phyloP scores from a whole-genome alignment of 2,113 vertebrate species.

The Erythrocercus mccallii region DNA sequence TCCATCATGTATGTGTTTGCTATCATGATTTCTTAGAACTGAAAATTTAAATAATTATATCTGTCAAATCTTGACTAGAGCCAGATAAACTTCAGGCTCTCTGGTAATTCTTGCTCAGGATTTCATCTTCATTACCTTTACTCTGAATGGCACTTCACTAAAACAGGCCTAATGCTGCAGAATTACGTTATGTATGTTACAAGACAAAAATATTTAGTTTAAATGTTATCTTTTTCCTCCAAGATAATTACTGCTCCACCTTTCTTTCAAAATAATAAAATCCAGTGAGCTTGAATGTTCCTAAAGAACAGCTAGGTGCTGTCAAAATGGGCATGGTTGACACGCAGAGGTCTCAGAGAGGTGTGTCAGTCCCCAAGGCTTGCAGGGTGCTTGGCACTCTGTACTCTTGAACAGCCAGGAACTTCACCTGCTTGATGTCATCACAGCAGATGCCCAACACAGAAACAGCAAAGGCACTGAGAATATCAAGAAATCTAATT shows the following conservation, averaged over 20 bases:
- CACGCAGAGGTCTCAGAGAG: not conserved
- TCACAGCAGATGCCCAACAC: not conserved
- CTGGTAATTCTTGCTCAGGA: not conserved
- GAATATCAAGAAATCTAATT: not conserved
- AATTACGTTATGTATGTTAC: not conserved
- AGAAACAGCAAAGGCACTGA: not conserved
- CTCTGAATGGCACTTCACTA: not conserved
- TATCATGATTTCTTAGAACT: not conserved
- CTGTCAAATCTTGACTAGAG: not conserved
- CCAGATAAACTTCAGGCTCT: not conserved
- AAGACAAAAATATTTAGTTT: not conserved
- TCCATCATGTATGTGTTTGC: not conserved
- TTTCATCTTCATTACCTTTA: not conserved
- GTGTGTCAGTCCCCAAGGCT: not conserved
- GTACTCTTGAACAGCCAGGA: not conserved
- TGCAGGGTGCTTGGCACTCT: not conserved
- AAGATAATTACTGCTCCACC: not conserved
- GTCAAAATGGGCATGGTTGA: not conserved
- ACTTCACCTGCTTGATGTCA: not conserved
- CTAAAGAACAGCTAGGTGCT: not conserved
- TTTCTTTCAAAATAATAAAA: not conserved
- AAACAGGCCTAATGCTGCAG: not conserved
- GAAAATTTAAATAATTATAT: not conserved
- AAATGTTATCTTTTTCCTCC: not conserved
- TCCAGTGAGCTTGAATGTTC: not conserved